These are phyloP conservation scores for Tipula confusa DNA, from an alignment of 2,888 invertebrate species.

Conservation along the genomic window DNA sequence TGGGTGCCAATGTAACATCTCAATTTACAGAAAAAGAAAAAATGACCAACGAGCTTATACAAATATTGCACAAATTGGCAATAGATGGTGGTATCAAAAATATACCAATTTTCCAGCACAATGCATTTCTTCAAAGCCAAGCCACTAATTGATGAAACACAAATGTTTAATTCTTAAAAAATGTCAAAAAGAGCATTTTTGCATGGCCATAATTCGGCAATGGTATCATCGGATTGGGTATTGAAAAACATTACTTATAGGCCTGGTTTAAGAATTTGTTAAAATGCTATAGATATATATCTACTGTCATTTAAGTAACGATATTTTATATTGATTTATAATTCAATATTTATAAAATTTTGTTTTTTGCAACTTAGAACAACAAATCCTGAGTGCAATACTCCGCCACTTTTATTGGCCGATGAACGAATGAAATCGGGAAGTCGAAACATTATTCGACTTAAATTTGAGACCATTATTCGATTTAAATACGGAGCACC, in stretches of 20 bases:
- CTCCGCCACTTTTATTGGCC: slow-evolving; percentile 35
- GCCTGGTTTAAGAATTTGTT: slow-evolving; percentile 44
- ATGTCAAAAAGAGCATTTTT: slow-evolving; percentile 58
- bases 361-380: neutral
- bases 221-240: slow-evolving; percentile 53
- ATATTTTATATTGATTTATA: neutral
- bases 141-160: slow-evolving; percentile 52
- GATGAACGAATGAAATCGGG: slow-evolving; percentile 47
- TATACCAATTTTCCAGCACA: slow-evolving; percentile 50
- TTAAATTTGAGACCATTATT: slow-evolving; percentile 54
- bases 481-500: slow-evolving; percentile 55
- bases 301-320: slow-evolving; percentile 39
- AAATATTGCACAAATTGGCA: neutral
- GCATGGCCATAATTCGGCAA: slow-evolving; percentile 54
- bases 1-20: neutral
- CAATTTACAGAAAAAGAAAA: slow-evolving; percentile 26
- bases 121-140: slow-evolving; percentile 56
- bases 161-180: slow-evolving; percentile 53
- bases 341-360: neutral
- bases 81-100: slow-evolving; percentile 33
- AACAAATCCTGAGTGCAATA: neutral
- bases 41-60: neutral
- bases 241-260: slow-evolving; percentile 53
- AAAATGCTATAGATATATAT: slow-evolving; percentile 37
- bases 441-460: slow-evolving; percentile 53